phyloP scores from a whole-genome alignment of 2,888 invertebrate genomes.

The Camponotus fellah region DNA sequence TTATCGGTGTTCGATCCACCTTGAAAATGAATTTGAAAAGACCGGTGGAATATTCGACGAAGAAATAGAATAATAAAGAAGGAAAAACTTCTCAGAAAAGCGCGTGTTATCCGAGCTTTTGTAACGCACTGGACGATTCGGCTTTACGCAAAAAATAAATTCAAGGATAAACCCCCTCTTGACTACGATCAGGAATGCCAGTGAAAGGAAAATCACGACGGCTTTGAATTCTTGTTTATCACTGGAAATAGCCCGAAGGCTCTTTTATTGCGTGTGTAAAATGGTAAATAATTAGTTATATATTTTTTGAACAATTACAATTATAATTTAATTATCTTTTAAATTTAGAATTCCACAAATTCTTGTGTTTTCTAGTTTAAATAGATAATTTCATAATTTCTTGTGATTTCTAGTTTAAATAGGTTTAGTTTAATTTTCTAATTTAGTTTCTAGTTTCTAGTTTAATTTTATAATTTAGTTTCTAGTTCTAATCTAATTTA shows the following conservation, averaged over 20 bases:
- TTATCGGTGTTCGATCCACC: conserved; percentile 63
- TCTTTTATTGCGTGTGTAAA: conserved; percentile 15
- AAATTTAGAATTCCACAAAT: not conserved
- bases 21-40: conserved; percentile 71
- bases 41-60: not conserved
- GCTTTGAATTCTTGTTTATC: conserved; percentile 45
- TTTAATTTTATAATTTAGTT: too few relatives aligned
- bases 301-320: not conserved
- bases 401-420: not conserved
- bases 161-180: conserved; percentile 54
- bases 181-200: not conserved
- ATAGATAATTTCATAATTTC: not conserved
- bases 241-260: not conserved
- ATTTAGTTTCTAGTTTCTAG: too few relatives aligned
- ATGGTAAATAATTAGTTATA: not conserved
- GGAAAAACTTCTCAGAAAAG: conserved; percentile 52
- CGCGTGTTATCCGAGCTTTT: conserved; percentile 65
- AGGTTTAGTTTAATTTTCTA: too few relatives aligned
- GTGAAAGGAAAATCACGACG: conserved; percentile 69
- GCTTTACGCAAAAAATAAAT: conserved; percentile 64
- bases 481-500: too few relatives aligned
- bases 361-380: not conserved
- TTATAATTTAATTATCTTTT: not conserved
- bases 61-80: conserved; percentile 17
- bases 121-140: conserved; percentile 37